Evolutionary conservation across 2,888 invertebrate species (phyloP).

Genomic region (Terebella lapidaria): DNA sequence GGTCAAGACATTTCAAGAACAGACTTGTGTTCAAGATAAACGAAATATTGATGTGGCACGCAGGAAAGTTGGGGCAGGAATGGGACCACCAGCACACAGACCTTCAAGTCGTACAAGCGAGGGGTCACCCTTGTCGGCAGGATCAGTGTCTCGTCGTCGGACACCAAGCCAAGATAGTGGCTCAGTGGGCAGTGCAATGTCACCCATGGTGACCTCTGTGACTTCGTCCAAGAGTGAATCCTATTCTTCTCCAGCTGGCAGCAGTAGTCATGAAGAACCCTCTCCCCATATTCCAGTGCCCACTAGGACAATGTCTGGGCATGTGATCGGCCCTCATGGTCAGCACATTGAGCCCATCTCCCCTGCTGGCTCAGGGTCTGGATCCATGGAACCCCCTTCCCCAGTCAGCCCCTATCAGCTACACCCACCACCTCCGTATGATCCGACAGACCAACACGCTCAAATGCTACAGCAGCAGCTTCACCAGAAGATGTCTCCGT

Average conservation of each 20-base stretch:
- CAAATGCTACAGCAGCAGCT: slow-evolving; percentile 1
- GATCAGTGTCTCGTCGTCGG: background rate
- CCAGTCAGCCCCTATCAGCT: background rate
- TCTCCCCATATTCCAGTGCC: no score
- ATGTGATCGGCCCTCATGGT: background rate
- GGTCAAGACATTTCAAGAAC: slow-evolving; percentile 6
- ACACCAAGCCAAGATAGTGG: background rate
- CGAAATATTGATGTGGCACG: slow-evolving; percentile 12
- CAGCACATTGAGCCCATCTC: background rate
- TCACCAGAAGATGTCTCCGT: slow-evolving; percentile 1
- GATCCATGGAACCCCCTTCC: background rate
- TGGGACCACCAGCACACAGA: background rate
- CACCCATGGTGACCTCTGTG: background rate
- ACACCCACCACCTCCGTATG: background rate
- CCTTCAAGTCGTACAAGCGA: background rate
- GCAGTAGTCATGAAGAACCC: no score
- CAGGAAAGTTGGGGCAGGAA: background rate
- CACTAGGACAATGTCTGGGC: no score
- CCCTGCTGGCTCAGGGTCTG: background rate
- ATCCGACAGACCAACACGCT: background rate
- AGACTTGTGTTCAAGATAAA: slow-evolving; percentile 12
- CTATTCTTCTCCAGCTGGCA: background rate
- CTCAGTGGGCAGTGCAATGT: background rate
- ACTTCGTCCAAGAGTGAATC: background rate
- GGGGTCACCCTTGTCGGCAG: background rate